Percentiles rank a stretch among this genome's conserved stretches.
These are phyloP conservation scores for Pelodiscus sinensis DNA, from an alignment of 2,113 vertebrate species.

Conservation along the genomic window DNA sequence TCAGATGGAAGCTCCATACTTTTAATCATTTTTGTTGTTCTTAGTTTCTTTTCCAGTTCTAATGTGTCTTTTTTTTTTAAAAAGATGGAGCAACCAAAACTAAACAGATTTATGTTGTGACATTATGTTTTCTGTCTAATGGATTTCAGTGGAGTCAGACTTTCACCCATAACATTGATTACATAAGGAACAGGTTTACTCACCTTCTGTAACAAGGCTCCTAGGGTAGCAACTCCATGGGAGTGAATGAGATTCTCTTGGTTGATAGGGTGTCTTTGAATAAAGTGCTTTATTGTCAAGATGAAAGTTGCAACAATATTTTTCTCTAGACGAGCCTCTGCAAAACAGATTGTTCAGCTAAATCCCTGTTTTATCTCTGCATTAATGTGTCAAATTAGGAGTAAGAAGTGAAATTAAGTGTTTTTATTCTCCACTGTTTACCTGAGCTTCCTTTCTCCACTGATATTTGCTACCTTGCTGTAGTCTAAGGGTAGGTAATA, in stretches of 20 bases:
- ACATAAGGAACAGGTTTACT: neutral
- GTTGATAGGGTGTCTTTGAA: constrained; percentile 93
- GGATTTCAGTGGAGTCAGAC: neutral
- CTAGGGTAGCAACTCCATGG: constrained; percentile 87
- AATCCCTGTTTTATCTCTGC: neutral
- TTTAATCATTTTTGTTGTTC: no score
- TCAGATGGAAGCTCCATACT: no score
- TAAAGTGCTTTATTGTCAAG: constrained; percentile 93
- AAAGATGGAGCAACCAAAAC: no score
- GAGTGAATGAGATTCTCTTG: constrained; percentile 94
- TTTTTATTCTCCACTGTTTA: neutral
- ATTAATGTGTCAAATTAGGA: neutral
- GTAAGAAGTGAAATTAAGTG: neutral
- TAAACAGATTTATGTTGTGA: no score
- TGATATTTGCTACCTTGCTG: neutral
- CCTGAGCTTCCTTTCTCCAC: neutral
- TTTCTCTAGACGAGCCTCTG: constrained; percentile 96
- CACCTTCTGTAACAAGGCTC: constrained; percentile 94
- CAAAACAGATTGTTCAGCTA: constrained; percentile 42
- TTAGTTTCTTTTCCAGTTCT: no score
- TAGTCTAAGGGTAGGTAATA: neutral
- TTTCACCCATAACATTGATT: neutral
- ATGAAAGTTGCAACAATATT: constrained; percentile 94
- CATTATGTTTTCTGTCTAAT: neutral
- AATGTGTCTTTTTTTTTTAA: no score